phyloP scores from a whole-genome alignment of 2,888 invertebrate species.

The Globia sparganii region DNA sequence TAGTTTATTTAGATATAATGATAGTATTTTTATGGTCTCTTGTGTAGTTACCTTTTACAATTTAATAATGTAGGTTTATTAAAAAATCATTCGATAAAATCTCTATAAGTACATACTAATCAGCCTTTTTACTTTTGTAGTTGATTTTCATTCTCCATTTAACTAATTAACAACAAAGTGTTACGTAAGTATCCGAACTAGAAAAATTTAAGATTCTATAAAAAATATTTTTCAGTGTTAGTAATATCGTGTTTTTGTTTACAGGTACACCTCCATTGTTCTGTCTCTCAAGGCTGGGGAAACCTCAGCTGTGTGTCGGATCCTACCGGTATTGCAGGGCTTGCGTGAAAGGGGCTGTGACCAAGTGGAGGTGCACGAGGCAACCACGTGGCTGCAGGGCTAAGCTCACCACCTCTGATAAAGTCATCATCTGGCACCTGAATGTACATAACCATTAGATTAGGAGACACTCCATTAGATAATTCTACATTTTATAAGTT shows the following conservation, averaged over 20 bases:
- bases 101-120: not conserved
- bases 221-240: not conserved
- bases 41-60: constrained; percentile 9
- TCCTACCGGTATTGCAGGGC: constrained; percentile 62
- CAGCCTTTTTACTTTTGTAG: not conserved
- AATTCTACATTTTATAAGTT: not conserved
- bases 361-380: constrained; percentile 68
- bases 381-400: constrained; percentile 68
- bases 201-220: not conserved
- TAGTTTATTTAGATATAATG: not conserved
- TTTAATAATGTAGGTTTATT: not conserved
- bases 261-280: constrained; percentile 53
- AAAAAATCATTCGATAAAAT: constrained; percentile 3
- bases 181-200: constrained; percentile 24
- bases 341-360: constrained; percentile 38
- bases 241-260: constrained; percentile 20
- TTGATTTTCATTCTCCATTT: not conserved
- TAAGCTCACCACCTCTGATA: constrained; percentile 65
- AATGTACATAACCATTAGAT: constrained; percentile 67
- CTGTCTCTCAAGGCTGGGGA: constrained; percentile 63
- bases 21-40: not conserved
- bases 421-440: constrained; percentile 53
- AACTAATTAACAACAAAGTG: not conserved
- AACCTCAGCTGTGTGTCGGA: constrained; percentile 65
- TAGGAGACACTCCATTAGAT: not conserved